Conservation (phyloP, 1,140 invertebrate species). For the Oncopeltus fasciatus region DNA sequence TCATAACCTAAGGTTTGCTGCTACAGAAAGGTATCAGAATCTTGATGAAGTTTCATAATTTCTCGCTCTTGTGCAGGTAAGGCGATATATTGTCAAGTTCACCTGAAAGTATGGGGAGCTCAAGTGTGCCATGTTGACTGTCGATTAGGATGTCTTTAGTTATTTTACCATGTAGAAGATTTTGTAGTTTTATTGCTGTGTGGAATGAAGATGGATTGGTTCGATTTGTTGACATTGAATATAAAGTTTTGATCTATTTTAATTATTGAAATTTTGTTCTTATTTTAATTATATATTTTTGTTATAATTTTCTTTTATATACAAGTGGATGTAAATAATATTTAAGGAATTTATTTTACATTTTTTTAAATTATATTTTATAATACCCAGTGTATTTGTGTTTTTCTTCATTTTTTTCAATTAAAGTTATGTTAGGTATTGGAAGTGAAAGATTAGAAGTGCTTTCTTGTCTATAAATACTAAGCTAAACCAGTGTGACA, state of each 20-base stretch:
- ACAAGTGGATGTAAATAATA: background rate
- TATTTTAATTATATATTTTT: constrained; percentile 2
- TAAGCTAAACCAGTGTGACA: constrained; percentile 5
- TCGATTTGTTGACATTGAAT: constrained; percentile 7
- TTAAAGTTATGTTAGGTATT: background rate
- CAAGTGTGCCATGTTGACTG: constrained; percentile 8
- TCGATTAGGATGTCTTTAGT: background rate
- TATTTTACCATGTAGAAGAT: constrained; percentile 1
- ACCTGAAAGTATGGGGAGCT: background rate
- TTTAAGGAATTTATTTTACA: background rate
- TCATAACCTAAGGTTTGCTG: background rate
- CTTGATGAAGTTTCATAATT: background rate
- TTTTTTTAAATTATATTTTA: constrained; percentile 2
- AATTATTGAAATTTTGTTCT: background rate
- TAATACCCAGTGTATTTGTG: constrained; percentile 2
- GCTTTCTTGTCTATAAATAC: background rate
- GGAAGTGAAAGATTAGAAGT: background rate
- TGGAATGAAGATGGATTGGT: constrained; percentile 6
- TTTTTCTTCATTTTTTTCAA: background rate
- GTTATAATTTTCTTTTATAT: background rate
- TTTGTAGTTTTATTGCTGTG: constrained; percentile 5
- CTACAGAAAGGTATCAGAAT: background rate
- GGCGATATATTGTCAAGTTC: background rate
- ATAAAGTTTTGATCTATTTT: background rate
- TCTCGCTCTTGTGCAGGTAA: background rate